Evolutionary conservation across 2,797 vertebrate genomes (phyloP), one percentile per base, ranked within the genome.

Genomic region (Pampus argenteus): DNA sequence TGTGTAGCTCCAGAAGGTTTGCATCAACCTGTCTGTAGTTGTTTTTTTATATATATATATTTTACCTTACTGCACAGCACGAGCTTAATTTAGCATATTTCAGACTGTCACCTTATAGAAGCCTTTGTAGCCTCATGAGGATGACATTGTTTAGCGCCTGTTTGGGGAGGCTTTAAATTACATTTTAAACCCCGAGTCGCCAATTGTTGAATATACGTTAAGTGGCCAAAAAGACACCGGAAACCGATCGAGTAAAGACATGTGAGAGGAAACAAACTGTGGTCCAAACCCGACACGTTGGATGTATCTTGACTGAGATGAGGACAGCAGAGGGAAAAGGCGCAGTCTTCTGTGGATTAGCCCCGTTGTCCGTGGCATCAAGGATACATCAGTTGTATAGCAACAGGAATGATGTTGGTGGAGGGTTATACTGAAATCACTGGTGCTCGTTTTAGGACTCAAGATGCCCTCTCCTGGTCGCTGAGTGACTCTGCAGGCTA

Each of bases 391-490:
- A 84, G 83, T 75, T 83, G 86, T 88, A 71, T 76, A 87, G 88
- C 89, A 91, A 91, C 91, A 91, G 89, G 87, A 84, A 84, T 50
- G 85, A 79, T 84, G 87, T 49, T 75, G 81, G 66, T 74, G 87
- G 56, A 55, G 71, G 69, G 81, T 64, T 76, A 62, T 20, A 73
- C 50, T 14, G 74, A 76, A 82, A 69, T 63, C 51, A 10, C 25
- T 42, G 78, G 0, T 2, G 74, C 77, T 77, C 26, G 75, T 86
- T 86, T 66, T 20, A 81, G 82, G 85, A 73, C 64, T 29, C 59
- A 59, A 86, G 88, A 85, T 88, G 94, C 93, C 93, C 91, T 86
- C 94, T 95, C 56, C 92, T 93, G 94, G 93, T 61, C 81, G 63
- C 52, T n/a, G 69, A 48, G 80, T 36, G 81, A 34, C 56, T 62